phyloP scores from a whole-genome alignment of 2,888 invertebrate species.

The Lasioglossum calceatum region DNA sequence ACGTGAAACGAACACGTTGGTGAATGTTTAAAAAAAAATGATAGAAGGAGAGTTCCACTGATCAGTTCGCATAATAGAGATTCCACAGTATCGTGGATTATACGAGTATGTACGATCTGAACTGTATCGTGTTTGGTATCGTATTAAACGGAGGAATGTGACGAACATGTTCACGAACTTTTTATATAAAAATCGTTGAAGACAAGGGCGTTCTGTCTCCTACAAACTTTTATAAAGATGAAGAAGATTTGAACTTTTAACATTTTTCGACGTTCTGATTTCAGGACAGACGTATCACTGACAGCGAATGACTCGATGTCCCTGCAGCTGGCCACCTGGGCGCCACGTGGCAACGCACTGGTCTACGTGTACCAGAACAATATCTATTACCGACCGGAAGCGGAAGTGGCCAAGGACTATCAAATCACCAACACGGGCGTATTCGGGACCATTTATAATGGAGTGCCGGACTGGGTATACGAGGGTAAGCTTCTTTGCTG shows the following conservation, averaged over 20 bases:
- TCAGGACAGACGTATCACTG: slow-evolving; percentile 66
- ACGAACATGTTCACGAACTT: no score
- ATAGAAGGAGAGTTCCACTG: no score
- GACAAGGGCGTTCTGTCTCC: no score
- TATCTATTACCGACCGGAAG: slow-evolving; percentile 89
- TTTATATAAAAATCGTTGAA: no score
- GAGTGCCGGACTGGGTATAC: slow-evolving; percentile 97
- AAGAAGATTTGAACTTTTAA: neutral
- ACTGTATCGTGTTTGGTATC: no score
- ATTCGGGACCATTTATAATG: slow-evolving; percentile 90
- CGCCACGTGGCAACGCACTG: slow-evolving; percentile 89
- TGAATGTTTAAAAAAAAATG: no score
- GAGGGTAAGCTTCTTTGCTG: slow-evolving; percentile 88
- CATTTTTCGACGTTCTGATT: slow-evolving; percentile 12
- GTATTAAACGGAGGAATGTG: no score
- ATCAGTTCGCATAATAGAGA: no score
- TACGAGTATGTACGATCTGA: no score
- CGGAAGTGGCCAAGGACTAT: slow-evolving; percentile 83
- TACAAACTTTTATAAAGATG: no score
- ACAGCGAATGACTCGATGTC: slow-evolving; percentile 83
- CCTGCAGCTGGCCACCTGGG: slow-evolving; percentile 92
- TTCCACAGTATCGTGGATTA: no score
- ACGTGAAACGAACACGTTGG: no score
- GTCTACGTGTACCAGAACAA: slow-evolving; percentile 91
- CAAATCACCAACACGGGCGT: slow-evolving; percentile 88